Evolutionary conservation across 2,888 invertebrate species (phyloP).

Genomic region (Chironomus riparius): DNA sequence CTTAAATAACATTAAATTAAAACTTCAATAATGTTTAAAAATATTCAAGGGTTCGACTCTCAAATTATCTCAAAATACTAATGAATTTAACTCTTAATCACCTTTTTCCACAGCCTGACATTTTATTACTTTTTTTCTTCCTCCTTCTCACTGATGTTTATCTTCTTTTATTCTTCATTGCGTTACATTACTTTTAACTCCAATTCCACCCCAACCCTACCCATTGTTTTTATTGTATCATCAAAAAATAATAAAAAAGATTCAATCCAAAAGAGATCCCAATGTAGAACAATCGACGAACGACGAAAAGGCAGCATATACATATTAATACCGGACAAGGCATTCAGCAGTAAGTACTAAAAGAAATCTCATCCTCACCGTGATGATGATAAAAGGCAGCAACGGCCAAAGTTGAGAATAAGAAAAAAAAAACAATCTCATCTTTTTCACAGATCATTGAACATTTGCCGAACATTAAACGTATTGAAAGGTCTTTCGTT

Average conservation of each 20-base stretch:
- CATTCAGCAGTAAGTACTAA: no score
- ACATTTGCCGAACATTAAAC: slow-evolving; percentile 18
- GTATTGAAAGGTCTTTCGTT: slow-evolving; percentile 12
- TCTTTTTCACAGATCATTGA: slow-evolving; percentile 24
- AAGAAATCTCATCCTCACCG: neutral
- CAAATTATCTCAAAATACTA: neutral
- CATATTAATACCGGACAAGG: no score
- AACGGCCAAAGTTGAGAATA: neutral
- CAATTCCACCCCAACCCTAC: neutral
- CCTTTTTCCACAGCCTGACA: neutral
- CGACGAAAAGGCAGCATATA: neutral
- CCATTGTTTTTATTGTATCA: slow-evolving; percentile 21
- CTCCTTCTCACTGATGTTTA: neutral
- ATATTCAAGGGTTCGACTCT: no score
- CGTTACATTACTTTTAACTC: neutral
- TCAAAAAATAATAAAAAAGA: slow-evolving; percentile 20
- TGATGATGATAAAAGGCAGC: neutral
- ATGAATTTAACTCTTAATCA: no score
- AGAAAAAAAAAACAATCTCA: neutral
- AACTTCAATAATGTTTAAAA: no score
- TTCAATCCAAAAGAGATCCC: neutral
- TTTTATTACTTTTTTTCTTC: neutral
- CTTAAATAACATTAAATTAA: no score
- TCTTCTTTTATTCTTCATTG: neutral
- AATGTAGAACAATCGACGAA: neutral